Evolutionary conservation across 2,888 invertebrate genomes (phyloP).

Genomic region (Tipula confusa): DNA sequence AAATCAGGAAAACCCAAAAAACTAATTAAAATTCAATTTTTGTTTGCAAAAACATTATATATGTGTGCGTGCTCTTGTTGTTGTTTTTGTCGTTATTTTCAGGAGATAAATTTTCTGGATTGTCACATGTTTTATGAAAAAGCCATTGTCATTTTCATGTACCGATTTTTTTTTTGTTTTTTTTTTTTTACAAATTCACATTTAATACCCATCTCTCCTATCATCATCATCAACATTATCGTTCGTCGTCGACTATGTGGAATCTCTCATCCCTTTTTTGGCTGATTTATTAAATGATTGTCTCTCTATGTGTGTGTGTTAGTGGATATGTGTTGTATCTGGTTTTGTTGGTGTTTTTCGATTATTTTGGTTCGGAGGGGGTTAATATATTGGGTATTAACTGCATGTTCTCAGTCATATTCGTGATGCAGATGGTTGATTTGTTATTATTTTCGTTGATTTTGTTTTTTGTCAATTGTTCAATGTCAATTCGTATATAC

Average conservation of each 20-base stretch:
- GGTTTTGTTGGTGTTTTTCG: not conserved
- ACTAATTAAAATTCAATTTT: slow-evolving; percentile 9
- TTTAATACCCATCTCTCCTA: slow-evolving; percentile 20
- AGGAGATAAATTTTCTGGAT: slow-evolving; percentile 20
- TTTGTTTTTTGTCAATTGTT: not conserved
- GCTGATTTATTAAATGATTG: not conserved
- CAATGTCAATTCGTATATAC: not conserved
- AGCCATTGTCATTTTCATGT: slow-evolving; percentile 25
- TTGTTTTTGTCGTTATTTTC: not conserved
- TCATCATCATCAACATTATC: slow-evolving; percentile 1
- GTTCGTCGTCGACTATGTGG: not conserved
- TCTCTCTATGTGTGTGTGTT: not conserved
- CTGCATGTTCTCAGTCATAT: not conserved
- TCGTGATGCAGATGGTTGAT: slow-evolving; percentile 20
- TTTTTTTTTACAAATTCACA: not conserved
- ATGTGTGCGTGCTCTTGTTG: not conserved
- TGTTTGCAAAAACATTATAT: not conserved
- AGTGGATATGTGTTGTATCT: not conserved
- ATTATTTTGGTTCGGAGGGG: not conserved
- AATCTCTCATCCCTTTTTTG: not conserved
- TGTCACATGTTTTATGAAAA: slow-evolving; percentile 17
- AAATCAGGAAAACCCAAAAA: not conserved
- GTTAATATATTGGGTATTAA: not conserved
- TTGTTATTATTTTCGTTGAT: not conserved
- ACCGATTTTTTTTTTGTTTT: not conserved